phyloP scores from a whole-genome alignment of 2,797 vertebrate species.

The Squalus acanthias region DNA sequence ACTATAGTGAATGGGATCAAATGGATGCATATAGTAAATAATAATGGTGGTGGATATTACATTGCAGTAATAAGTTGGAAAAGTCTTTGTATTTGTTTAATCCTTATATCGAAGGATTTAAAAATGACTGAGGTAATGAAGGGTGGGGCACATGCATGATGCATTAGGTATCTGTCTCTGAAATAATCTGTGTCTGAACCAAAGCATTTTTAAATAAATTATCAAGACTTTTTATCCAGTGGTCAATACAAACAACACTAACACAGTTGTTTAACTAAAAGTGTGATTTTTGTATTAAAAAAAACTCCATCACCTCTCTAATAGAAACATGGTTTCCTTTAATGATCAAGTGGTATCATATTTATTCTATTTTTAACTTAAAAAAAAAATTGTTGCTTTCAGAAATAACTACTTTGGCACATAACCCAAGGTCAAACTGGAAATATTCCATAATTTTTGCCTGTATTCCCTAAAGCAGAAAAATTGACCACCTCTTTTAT shows the following conservation, averaged over 20 bases:
- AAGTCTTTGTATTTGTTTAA: not conserved
- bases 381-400: not conserved
- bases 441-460: not conserved
- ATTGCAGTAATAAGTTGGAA: not conserved
- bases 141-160: not conserved
- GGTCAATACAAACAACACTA: too few species aligned
- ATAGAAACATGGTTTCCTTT: not conserved
- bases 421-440: not conserved
- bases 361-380: not conserved
- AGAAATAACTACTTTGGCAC: not conserved
- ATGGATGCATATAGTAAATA: not conserved
- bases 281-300: not conserved
- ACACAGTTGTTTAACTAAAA: too few species aligned
- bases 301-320: not conserved
- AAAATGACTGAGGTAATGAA: not conserved
- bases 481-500: not conserved
- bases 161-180: not conserved
- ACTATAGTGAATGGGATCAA: not conserved
- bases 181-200: not conserved
- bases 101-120: not conserved
- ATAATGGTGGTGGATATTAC: not conserved
- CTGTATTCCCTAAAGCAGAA: not conserved
- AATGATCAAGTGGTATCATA: not conserved
- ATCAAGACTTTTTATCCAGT: not conserved
- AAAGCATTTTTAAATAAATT: not conserved